Evolutionary conservation across 2,888 invertebrate genomes (phyloP), one percentile per base, ranked within the genome.

Genomic region (Platycheirus rosarum): DNA sequence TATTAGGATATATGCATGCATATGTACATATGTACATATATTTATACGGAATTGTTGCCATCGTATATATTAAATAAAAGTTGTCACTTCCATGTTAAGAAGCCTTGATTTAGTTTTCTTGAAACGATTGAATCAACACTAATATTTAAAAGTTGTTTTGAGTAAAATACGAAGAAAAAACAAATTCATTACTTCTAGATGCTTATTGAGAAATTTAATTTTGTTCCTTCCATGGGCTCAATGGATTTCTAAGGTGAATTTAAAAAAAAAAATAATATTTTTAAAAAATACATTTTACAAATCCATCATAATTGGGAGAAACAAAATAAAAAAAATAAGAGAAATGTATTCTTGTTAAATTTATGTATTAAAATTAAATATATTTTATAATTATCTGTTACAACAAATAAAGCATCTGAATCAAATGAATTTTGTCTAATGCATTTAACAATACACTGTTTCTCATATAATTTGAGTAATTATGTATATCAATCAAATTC

Each of bases 181-280:
- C 37, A 16, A 76, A 75, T 66, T 75, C 79, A 60, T 65, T 60
- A 14, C 49, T 65, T 65, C 37, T 35, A 65, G 69, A 75, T 80
- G 79, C 69, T 57, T 7, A 11, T 37, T 13, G 40, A 23, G 13
- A 44, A 40, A 51, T 13, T 71, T 60, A 84, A 65, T 80, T 70
- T 9, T 53, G 29, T 37, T 88, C 87, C 87, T 88, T 87, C 87
- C 85, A 86, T 86, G 89, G 89, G 89, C 89, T 89, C 89, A 89
- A 26, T 87, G 88, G 87, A 87, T 88, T 86, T 85, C 87, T 88
- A 87, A 88, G 87, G 86, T 85, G 86, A 87, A 86, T 88, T 88
- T 88, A 88, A 87, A 85, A 20, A 5, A 23, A 35, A 49, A 55
- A 13, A n/a, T n/a, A n/a, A n/a, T n/a, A n/a, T n/a, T n/a, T 40